A percentile compares a stretch with the other conserved stretches of the same genome.
phyloP scores from a whole-genome alignment of 2,888 invertebrate species.

The Leucoma salicis region DNA sequence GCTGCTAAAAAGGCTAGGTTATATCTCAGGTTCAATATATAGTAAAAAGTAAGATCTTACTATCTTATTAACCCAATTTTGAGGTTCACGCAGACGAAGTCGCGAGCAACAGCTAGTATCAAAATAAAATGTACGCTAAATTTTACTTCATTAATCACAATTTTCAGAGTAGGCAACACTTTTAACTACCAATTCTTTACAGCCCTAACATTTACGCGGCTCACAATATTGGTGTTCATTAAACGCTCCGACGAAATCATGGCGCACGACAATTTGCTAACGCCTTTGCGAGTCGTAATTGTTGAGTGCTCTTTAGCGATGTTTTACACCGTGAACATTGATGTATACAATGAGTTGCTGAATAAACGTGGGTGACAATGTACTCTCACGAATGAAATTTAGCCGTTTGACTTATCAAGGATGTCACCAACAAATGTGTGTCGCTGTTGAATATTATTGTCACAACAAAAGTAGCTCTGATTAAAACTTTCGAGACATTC shows the following conservation, averaged over 20 bases:
- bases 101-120: no score
- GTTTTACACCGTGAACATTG: slow-evolving; percentile 22
- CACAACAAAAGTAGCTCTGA: no score
- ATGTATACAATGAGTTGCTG: neutral
- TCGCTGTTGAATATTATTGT: no score
- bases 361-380: neutral
- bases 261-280: slow-evolving; percentile 30
- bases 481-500: no score
- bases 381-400: neutral
- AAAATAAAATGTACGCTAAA: no score
- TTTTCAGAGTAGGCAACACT: neutral
- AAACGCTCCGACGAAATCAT: slow-evolving; percentile 54
- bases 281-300: slow-evolving; percentile 24
- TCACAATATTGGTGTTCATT: slow-evolving; percentile 48
- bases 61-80: no score
- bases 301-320: slow-evolving; percentile 31
- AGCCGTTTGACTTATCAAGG: neutral
- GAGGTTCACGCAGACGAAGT: no score
- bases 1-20: no score
- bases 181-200: neutral
- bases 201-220: slow-evolving; percentile 3
- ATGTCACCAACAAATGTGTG: neutral
- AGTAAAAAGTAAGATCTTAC: no score
- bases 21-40: no score
- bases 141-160: no score